These are phyloP conservation scores for Philopotamus ludificatus DNA, from an alignment of 1,140 invertebrate species.

Conservation along the genomic window DNA sequence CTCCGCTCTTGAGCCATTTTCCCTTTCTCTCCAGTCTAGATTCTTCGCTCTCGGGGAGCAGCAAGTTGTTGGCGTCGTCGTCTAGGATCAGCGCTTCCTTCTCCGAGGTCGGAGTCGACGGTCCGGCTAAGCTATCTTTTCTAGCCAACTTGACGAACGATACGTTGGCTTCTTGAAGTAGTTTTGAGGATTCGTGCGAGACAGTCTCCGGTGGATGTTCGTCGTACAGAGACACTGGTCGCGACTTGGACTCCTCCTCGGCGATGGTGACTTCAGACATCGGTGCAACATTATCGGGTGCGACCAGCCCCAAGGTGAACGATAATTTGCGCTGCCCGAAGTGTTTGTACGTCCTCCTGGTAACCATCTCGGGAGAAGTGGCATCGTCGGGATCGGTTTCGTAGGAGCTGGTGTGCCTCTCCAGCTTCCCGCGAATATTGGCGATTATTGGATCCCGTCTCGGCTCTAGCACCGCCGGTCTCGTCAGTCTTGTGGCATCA, in stretches of 20 bases:
- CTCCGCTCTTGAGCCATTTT: too few species aligned
- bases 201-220: neutral
- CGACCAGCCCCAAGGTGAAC: too few species aligned
- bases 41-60: too few species aligned
- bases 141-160: neutral
- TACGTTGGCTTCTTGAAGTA: too few species aligned
- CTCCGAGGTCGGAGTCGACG: neutral
- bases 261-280: too few species aligned
- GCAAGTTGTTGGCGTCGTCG: too few species aligned
- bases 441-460: too few species aligned
- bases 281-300: too few species aligned
- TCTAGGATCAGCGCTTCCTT: too few species aligned
- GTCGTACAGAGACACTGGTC: neutral
- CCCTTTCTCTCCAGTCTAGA: too few species aligned
- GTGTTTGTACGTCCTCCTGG: neutral
- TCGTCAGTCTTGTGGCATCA: too few species aligned
- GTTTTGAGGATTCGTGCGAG: neutral
- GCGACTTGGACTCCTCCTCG: neutral
- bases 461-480: too few species aligned
- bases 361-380: constrained; percentile 10
- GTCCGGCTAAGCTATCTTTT: neutral
- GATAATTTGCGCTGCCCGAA: neutral
- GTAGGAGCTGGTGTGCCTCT: constrained; percentile 35
- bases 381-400: constrained; percentile 30
- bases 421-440: constrained; percentile 24